Base-by-base conservation (phyloP, 1,140 invertebrate genomes). In the Hydropsyche tenuis region DNA sequence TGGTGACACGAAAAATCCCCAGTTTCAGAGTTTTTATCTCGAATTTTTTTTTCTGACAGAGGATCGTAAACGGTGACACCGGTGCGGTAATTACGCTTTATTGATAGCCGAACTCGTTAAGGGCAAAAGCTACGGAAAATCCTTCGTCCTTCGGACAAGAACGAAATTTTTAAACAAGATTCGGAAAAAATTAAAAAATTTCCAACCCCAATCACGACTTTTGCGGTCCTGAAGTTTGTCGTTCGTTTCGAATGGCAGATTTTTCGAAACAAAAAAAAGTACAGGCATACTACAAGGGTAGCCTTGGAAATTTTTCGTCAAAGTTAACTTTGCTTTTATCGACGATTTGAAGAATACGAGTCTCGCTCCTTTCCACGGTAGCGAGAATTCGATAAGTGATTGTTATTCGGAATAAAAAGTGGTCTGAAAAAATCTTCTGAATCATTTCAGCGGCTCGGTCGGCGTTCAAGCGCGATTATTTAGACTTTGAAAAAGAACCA, bases 251-350 rank as follows among this genome's bases (percentile, higher is more conserved):
- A 37, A 37, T 37, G 9, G 30, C 3, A 9, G 9, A 37, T 37
- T 37, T 37, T 37, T 37, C 30, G 30, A 37, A 37, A 4, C 30
- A 9, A 37, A 37, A 37, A 4, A 37, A 37, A 37, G 9, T 37
- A 37, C 30, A 9, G 3, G 9, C 30, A 9, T 37, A 37, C n/a
- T 37, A 37, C 30, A 37, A 37, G 30, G 30, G 30, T 9, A 37
- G 30, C 30, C 30, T 37, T 37, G 30, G 30, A 9, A 48, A 18
- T 18, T 53, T 53, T 20, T 20, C 48, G 48, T 53, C 48, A 63
- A 63, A 66, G 63, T 66, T 66, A 66, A 66, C 63, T 66, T 66
- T 20, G 63, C 63, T 66, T 66, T 66, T 66, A 66, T 66, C 37
- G 63, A 66, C 63, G 63, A 37, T 66, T 66, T 66, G 16, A 43